A percentile compares a stretch with the other conserved stretches of the same genome.
Evolutionary conservation across 2,888 invertebrate genomes (phyloP).

Genomic region (Diogma glabrata): DNA sequence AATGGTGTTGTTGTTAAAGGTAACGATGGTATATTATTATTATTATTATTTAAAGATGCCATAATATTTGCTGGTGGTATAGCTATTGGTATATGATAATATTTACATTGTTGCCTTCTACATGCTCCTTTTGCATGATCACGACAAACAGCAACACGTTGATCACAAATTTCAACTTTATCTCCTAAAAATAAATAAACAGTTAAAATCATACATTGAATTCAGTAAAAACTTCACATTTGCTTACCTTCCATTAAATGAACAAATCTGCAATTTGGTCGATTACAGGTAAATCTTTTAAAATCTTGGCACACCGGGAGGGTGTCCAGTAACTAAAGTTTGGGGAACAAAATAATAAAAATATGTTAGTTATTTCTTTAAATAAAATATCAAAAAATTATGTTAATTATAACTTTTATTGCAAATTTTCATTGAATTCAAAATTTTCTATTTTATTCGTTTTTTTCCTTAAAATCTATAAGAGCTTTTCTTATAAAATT

Average conservation of each 20-base stretch:
- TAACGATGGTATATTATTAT: constrained; percentile 1
- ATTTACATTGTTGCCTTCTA: constrained; percentile 89
- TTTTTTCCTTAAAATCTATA: constrained; percentile 3
- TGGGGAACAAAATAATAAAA: constrained; percentile 6
- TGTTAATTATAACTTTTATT: neutral
- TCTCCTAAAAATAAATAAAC: constrained; percentile 54
- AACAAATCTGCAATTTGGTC: constrained; percentile 96
- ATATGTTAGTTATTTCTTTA: constrained; percentile 10
- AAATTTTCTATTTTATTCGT: constrained; percentile 7
- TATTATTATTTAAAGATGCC: constrained; percentile 39
- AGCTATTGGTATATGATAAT: constrained; percentile 91
- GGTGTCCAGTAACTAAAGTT: constrained; percentile 98
- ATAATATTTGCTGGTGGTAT: constrained; percentile 72
- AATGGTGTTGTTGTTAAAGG: constrained; percentile 4
- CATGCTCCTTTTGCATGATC: constrained; percentile 92
- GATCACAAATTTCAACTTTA: constrained; percentile 89
- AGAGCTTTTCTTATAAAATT: too few species aligned
- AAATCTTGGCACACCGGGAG: constrained; percentile 99
- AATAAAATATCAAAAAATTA: constrained; percentile 8
- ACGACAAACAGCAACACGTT: constrained; percentile 91
- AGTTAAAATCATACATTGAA: neutral
- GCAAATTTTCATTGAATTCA: constrained; percentile 2
- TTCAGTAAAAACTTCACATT: neutral
- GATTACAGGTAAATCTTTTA: constrained; percentile 94
- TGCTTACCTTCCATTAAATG: constrained; percentile 90